Evolutionary conservation across 2,888 invertebrate genomes (phyloP).

Genomic region (Leistus spinibarbis): DNA sequence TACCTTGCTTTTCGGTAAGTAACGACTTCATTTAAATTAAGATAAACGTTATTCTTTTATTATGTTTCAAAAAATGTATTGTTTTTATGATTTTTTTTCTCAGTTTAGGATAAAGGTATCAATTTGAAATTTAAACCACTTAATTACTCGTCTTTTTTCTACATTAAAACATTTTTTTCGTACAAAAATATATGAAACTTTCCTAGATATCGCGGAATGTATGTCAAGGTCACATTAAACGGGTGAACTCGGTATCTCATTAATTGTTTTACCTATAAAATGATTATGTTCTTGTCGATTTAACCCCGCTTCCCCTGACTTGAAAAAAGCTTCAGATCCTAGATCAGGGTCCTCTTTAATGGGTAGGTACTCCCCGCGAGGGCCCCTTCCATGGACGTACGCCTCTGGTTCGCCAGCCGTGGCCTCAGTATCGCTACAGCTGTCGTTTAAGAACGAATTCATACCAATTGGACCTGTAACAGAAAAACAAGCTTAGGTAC

Average conservation of each 20-base stretch:
- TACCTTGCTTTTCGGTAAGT: too few species aligned
- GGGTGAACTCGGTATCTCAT: too few species aligned
- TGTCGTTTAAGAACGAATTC: conserved; percentile 59
- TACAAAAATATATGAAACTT: too few species aligned
- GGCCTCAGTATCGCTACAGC: conserved; percentile 60
- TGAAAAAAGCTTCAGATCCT: conserved; percentile 51
- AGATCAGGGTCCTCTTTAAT: conserved; percentile 59
- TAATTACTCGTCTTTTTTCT: too few species aligned
- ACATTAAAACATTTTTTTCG: too few species aligned
- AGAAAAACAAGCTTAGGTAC: neutral
- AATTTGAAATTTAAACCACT: too few species aligned
- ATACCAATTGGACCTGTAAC: conserved; percentile 56
- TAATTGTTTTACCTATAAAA: conserved; percentile 49
- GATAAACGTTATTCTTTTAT: too few species aligned
- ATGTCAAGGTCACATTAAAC: too few species aligned
- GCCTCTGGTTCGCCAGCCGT: conserved; percentile 52
- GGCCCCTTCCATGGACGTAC: conserved; percentile 44
- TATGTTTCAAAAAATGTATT: too few species aligned
- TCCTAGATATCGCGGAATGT: too few species aligned
- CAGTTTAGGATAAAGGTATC: too few species aligned
- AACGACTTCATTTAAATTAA: too few species aligned
- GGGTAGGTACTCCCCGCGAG: conserved; percentile 51
- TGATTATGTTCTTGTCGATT: conserved; percentile 46
- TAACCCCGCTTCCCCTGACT: conserved; percentile 41
- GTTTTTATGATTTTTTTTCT: neutral